Base-by-base conservation (phyloP, 2,797 vertebrate species). In the Rousettus madagascariensis region DNA sequence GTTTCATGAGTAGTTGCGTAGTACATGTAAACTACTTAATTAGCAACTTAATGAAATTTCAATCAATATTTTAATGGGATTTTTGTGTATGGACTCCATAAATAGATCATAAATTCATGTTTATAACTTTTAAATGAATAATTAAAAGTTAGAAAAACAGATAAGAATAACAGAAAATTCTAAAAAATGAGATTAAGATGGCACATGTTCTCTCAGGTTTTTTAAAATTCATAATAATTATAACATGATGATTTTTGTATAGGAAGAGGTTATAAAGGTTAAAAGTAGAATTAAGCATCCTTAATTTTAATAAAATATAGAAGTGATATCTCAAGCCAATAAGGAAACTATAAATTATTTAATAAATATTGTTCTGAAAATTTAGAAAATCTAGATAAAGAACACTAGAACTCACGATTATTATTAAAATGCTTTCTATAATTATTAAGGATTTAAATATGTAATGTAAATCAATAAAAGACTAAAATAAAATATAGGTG, bases 371-470 rank as follows among this genome's bases (percentile, higher is more conserved):
- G 16, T 69, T 71, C 16, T 82, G 53, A 80, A 72, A 89, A 90
- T 92, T 69, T 75, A 90, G 46, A 74, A 85, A 94, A 65, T 43
- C 13, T 63, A 61, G 17, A 10, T 77, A 71, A 86, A 75, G 9
- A 91, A n/a, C 71, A 63, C 55, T 4, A 65, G 6, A 85, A 19
- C 0, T 8, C 22, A 77, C n/a, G 22, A 74, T 77, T 77, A 69
- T 41, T 69, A 77, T 53, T 33, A 53, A 94, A 89, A 86, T 51
- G 33, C 66, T 53, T 95, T 83, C 8, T 9, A 61, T 57, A 77
- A 82, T 71, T 90, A 71, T 90, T 69, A 82, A 68, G 69, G 9
- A 51, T 41, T 65, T 57, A 95, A 82, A 92, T 6, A 75, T n/a
- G 63, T 74, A 65, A 78, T 11, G 3, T 71, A 71, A 96, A 71